Evolutionary conservation across 2,797 vertebrate genomes (phyloP).

Genomic region (Gymnothorax javanicus): DNA sequence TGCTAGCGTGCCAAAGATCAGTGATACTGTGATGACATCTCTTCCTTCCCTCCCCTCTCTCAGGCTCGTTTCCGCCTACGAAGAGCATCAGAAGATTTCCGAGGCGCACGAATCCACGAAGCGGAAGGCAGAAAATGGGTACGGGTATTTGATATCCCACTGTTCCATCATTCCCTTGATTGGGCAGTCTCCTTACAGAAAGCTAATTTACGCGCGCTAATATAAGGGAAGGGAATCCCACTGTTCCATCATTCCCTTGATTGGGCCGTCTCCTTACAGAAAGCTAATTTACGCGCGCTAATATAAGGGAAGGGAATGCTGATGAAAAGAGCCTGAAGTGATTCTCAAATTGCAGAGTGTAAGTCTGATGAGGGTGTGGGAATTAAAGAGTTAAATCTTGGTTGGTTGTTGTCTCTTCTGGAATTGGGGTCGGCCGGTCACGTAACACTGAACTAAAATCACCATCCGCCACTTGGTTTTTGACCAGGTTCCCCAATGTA

Average conservation of each 20-base stretch:
- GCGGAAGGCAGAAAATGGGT: constrained; percentile 93
- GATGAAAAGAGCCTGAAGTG: neutral
- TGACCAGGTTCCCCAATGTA: neutral
- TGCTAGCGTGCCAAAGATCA: neutral
- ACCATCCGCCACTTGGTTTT: neutral
- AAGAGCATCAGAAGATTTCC: constrained; percentile 87
- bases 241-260: neutral
- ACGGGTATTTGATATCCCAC: constrained; percentile 48
- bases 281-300: neutral
- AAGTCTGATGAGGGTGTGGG: neutral
- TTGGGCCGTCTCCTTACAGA: neutral
- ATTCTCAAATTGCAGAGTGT: neutral
- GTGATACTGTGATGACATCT: constrained; percentile 3
- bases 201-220: neutral
- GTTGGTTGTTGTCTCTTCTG: no score
- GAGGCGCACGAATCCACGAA: constrained; percentile 87
- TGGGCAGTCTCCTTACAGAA: neutral
- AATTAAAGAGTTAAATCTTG: neutral
- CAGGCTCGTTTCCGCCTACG: constrained; percentile 88
- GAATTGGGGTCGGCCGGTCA: no score
- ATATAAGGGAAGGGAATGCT: neutral
- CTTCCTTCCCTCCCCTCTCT: neutral
- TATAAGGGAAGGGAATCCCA: neutral
- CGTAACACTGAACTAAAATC: no score
- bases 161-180: neutral